Conservation (phyloP, 1,140 invertebrate species). For the Acromyrmex echinatior region DNA sequence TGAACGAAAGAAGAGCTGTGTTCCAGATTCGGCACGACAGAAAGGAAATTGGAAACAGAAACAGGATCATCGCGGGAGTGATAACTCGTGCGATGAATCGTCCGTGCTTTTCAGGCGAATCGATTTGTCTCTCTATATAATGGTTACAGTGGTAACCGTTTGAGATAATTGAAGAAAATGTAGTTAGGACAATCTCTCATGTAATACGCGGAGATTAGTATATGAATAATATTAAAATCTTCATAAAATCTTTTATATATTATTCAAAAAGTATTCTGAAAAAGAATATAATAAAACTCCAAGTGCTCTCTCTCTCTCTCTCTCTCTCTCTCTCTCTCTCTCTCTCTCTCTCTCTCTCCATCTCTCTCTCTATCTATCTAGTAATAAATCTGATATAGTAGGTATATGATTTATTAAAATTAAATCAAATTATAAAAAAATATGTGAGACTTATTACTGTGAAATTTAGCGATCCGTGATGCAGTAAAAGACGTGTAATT, state of each 20-base stretch:
- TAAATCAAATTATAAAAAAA: background rate
- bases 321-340: too few relatives aligned
- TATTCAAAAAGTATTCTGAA: background rate
- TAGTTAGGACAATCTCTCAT: background rate
- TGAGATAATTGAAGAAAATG: conserved; percentile 30
- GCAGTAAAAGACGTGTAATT: background rate
- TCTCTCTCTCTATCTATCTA: too few relatives aligned
- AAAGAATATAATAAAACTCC: too few relatives aligned
- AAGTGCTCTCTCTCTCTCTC: too few relatives aligned
- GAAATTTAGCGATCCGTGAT: background rate
- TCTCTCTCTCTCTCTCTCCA: too few relatives aligned
- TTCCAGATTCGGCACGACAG: conserved; percentile 42
- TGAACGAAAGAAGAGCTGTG: conserved; percentile 55
- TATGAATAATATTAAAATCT: background rate
- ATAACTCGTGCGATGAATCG: conserved; percentile 20
- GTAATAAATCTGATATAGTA: too few relatives aligned
- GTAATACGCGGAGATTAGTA: background rate
- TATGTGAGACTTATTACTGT: background rate
- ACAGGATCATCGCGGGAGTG: conserved; percentile 33
- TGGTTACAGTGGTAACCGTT: conserved; percentile 1
- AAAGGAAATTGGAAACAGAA: conserved; percentile 57
- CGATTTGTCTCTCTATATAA: conserved; percentile 28
- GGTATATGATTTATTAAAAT: background rate
- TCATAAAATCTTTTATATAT: background rate
- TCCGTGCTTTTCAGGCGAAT: conserved; percentile 37